Evolutionary conservation across 2,113 vertebrate species (phyloP), one percentile per base, ranked within the genome.

Genomic region (Equus quagga): DNA sequence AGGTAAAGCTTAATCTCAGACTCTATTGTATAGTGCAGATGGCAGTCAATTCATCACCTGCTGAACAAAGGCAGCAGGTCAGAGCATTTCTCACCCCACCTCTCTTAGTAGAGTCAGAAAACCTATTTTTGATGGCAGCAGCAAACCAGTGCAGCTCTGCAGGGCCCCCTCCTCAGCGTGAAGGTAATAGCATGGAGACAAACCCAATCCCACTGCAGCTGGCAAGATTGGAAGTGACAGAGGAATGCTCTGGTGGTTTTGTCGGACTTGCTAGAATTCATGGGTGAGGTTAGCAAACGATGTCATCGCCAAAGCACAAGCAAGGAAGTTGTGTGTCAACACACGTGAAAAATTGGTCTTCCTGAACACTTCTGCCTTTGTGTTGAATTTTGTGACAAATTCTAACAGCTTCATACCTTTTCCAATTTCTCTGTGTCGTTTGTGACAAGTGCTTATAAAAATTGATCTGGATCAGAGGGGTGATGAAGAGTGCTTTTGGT

Each of bases 1-100:
- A 83, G 9, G 56, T 64, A 83, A 89, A 79, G 12, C 64, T 72
- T 93, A 91, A 81, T 96, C 78, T 95, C 12, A 62, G 73, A 12
- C 65, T 89, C 49, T 44, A 6, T 92, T 92, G 49, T 49, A 41
- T 46, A 75, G 70, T 33, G 8, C 49, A 76, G 19, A 92, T 65
- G 69, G 5, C 49, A 67, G 69, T 89, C 85, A 96, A 13, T 96
- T 83, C 24, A 60, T 90, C 56, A 58, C 26, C 54, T 80, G 33
- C 80, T 85, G 51, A 82, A 64, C 62, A 91, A 76, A 88, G 67
- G 36, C 65, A 81, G 60, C 84, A 88, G 73, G 33, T 79, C 56
- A 89, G 49, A 56, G 23, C 49, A 46, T 31, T 64, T 72, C 24
- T 94, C 2, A 3, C 46, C 28, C 24, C 46, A 87, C 19, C 60